Evolutionary conservation across 2,797 vertebrate species (phyloP).

Genomic region (Sciurus carolinensis): DNA sequence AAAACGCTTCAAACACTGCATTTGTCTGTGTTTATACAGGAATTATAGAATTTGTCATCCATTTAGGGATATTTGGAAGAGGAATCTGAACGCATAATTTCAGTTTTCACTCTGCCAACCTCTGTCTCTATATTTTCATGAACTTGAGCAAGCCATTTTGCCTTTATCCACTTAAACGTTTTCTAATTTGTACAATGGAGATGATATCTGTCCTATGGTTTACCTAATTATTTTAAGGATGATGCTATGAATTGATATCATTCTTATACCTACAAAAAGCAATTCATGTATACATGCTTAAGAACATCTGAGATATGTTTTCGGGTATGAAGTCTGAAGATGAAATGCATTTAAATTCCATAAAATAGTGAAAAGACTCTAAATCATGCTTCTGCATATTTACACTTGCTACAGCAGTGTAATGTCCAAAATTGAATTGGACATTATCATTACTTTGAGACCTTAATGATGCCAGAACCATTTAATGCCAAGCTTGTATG

Average conservation of each 20-base stretch:
- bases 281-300: background rate
- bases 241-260: background rate
- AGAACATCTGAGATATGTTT: background rate
- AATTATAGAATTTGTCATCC: background rate
- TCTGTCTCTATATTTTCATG: background rate
- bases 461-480: background rate
- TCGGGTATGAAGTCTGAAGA: conserved; percentile 9
- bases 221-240: conserved; percentile 19
- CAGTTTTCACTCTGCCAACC: background rate
- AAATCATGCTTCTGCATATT: background rate
- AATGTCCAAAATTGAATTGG: background rate
- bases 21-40: background rate
- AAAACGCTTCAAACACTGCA: background rate
- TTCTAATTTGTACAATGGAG: background rate
- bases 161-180: background rate
- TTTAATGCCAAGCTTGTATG: background rate
- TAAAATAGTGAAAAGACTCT: background rate
- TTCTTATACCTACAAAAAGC: background rate
- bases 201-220: background rate
- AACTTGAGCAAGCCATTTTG: background rate
- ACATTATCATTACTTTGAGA: background rate
- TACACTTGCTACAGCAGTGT: background rate
- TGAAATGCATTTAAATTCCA: background rate
- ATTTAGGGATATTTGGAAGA: background rate
- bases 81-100: background rate